Evolutionary conservation across 1,140 invertebrate genomes (phyloP).

Genomic region (Maconellicoccus hirsutus): DNA sequence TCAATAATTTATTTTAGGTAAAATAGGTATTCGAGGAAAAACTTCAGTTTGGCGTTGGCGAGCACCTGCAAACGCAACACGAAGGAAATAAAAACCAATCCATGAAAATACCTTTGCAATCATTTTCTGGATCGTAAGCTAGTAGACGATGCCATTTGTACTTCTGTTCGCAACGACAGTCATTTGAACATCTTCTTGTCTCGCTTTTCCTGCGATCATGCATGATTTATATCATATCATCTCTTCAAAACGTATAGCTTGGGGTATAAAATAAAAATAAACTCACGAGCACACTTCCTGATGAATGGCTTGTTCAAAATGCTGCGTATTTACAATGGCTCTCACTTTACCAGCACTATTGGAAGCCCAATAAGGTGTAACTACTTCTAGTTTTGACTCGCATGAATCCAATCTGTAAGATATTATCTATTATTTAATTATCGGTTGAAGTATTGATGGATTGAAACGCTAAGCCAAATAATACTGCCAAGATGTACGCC

Average conservation of each 20-base stretch:
- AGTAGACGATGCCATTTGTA: slow-evolving; percentile 78
- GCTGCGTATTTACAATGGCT: slow-evolving; percentile 85
- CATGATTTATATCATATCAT: not conserved
- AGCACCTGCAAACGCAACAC: slow-evolving; percentile 80
- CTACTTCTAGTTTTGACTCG: slow-evolving; percentile 82
- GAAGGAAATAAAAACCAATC: slow-evolving; percentile 92
- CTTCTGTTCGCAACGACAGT: slow-evolving; percentile 82
- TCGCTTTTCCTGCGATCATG: slow-evolving; percentile 54
- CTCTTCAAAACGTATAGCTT: no score
- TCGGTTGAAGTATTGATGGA: no score
- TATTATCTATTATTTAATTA: slow-evolving; percentile 9
- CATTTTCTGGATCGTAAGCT: slow-evolving; percentile 83
- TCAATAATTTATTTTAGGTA: not conserved
- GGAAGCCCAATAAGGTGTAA: slow-evolving; percentile 86
- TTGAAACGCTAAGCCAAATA: no score
- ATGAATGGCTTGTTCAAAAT: slow-evolving; percentile 89
- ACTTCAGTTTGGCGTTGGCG: slow-evolving; percentile 29
- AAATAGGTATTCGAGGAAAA: not conserved
- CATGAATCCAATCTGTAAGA: slow-evolving; percentile 66
- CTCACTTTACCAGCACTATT: slow-evolving; percentile 82
- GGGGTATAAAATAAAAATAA: slow-evolving; percentile 14
- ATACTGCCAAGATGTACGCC: no score
- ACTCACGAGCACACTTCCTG: slow-evolving; percentile 85
- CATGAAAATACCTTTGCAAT: slow-evolving; percentile 88
- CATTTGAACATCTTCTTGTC: slow-evolving; percentile 63